Evolutionary conservation across 1,140 invertebrate species (phyloP), one percentile per base, ranked within the genome.

Genomic region (Polyergus mexicanus): DNA sequence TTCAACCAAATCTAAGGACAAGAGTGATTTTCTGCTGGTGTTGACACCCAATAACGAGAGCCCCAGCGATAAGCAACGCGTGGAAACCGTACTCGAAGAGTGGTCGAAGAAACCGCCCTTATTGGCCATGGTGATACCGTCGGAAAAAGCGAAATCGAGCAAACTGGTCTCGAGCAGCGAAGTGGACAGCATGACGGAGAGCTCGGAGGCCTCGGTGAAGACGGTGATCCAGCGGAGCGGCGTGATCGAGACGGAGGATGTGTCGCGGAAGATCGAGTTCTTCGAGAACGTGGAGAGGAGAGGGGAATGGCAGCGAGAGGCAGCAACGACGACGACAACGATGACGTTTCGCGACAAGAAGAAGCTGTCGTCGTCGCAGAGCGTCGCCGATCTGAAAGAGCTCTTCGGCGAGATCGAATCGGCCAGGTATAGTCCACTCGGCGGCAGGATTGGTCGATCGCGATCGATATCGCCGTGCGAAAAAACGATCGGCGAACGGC

Each of bases 191-290:
- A 90, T 92, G 0, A 95, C 96, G 8, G 96, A 95, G n/a, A 97
- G 97, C 89, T 97, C 97, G 0, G 97, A 97, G 85, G 95, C 96
- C 41, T 97, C 97, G 0, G 96, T 96, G 5, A 96, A 94, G 92
- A 97, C 96, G 13, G 97, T 96, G 0, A 96, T 97, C 38, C 95
- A 96, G 83, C 94, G 95, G 63, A 93, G 85, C 32, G 51, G 11
- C 6, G 63, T 44, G 13, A 77, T 77, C 3, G 93, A 92, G 92
- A 92, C 74, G 0, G 96, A 96, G 75, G 96, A 96, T 75, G 96
- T 98, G 1, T 96, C 96, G 63, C 96, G 96, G 78, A 98, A 97
- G 93, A 97, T 98, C 2, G 96, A 98, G 91, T 98, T 97, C 94
- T 98, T 98, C 91, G 97, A 98, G 93, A 97, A 96, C 19, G 96